Evolutionary conservation across 2,888 invertebrate genomes (phyloP).

Genomic region (Tachina lurida): DNA sequence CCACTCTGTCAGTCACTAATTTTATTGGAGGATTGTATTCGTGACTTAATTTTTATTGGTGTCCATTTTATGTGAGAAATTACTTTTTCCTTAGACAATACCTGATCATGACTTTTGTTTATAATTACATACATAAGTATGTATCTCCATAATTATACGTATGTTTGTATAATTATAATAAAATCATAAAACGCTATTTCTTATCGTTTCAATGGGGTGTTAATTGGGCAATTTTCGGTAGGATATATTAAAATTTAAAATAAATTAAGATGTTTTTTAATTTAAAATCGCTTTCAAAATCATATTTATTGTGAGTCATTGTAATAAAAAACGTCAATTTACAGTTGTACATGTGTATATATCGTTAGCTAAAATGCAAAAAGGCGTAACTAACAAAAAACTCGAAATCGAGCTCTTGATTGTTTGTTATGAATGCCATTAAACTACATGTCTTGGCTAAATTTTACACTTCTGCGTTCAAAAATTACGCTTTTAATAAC

Average conservation of each 20-base stretch:
- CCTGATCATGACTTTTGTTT: conserved; percentile 2
- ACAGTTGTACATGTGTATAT: no score
- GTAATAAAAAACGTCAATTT: no score
- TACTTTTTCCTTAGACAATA: background rate
- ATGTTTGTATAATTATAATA: background rate
- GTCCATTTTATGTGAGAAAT: conserved; percentile 2
- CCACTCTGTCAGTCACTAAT: background rate
- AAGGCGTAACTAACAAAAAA: no score
- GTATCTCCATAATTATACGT: background rate
- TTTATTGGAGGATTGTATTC: conserved; percentile 14
- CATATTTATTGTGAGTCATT: conserved; percentile 8
- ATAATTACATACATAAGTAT: background rate
- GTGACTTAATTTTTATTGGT: conserved; percentile 50
- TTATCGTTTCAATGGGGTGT: conserved; percentile 38
- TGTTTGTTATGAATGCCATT: no score
- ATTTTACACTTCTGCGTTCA: no score
- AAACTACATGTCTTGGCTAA: no score
- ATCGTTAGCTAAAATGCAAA: no score
- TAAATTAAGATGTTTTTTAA: background rate
- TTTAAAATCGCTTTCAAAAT: background rate
- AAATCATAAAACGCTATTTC: background rate
- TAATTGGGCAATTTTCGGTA: conserved; percentile 48
- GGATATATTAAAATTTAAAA: conserved; percentile 23
- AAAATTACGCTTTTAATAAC: no score
- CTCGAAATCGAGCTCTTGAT: no score